Percentiles rank a stretch among this genome's conserved stretches.
Evolutionary conservation across 2,113 vertebrate genomes (phyloP).

Genomic region (Pleuronectes platessa): DNA sequence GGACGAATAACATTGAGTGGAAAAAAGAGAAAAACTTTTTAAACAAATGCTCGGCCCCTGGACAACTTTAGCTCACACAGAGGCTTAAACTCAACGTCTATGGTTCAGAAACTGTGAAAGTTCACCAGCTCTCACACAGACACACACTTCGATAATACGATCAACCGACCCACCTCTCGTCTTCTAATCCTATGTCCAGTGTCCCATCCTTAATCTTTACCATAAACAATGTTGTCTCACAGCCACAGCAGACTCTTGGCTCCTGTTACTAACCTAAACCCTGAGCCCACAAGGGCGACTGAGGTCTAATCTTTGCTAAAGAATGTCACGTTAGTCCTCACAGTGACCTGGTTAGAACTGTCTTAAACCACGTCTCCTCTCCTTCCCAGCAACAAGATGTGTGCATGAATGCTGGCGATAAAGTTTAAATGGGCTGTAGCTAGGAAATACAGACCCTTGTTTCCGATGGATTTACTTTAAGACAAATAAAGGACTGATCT

Average conservation of each 20-base stretch:
- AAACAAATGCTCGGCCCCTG: not conserved
- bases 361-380: constrained; percentile 8
- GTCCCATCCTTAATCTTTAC: constrained; percentile 35
- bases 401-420: too few relatives aligned
- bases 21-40: not conserved
- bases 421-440: too few relatives aligned
- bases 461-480: not conserved
- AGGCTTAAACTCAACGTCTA: not conserved
- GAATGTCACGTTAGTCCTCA: constrained; percentile 37
- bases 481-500: not conserved
- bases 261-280: constrained; percentile 43
- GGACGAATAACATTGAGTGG: not conserved
- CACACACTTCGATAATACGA: constrained; percentile 19
- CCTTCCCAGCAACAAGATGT: constrained; percentile 3
- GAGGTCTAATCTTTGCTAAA: constrained; percentile 59
- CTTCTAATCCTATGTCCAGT: constrained; percentile 47
- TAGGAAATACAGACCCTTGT: not conserved
- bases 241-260: constrained; percentile 29
- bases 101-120: not conserved
- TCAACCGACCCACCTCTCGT: constrained; percentile 18
- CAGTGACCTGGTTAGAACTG: constrained; percentile 35
- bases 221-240: constrained; percentile 41
- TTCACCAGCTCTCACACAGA: not conserved
- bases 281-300: constrained; percentile 4
- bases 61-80: not conserved